phyloP scores from a whole-genome alignment of 2,113 vertebrate species.

The Bagarius yarrelli region DNA sequence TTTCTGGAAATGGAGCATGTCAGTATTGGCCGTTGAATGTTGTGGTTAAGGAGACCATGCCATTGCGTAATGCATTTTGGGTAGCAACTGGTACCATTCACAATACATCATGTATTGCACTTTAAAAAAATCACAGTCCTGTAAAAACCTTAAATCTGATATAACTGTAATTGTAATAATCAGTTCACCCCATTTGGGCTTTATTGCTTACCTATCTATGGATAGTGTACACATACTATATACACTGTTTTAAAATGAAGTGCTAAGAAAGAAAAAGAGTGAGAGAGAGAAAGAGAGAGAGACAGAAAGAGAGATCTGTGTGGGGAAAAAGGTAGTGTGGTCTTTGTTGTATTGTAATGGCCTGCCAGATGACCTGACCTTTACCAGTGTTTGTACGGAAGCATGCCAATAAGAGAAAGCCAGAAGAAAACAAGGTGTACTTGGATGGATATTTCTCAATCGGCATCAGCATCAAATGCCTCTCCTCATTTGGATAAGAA shows the following conservation, averaged over 20 bases:
- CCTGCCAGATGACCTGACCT: slow-evolving; percentile 46
- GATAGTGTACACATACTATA: background rate
- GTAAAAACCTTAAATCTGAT: background rate
- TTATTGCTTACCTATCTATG: background rate
- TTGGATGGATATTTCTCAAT: background rate
- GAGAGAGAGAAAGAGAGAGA: too few species aligned
- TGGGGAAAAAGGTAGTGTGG: background rate
- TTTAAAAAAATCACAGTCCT: background rate
- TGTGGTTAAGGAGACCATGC: background rate
- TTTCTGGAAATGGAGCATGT: slow-evolving; percentile 47
- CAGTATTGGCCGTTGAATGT: slow-evolving; percentile 40
- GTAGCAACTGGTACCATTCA: background rate
- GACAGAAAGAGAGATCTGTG: background rate
- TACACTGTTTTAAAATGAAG: background rate
- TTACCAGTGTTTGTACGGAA: slow-evolving; percentile 32
- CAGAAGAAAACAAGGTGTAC: background rate
- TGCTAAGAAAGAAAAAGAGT: too few species aligned
- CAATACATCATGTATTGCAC: background rate
- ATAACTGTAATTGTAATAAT: background rate
- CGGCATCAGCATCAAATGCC: background rate
- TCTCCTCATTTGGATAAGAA: background rate
- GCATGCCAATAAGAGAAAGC: background rate
- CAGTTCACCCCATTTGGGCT: background rate
- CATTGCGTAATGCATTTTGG: slow-evolving; percentile 1
- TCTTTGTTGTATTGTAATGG: background rate